These are phyloP conservation scores for Dipodomys stephensi DNA, from an alignment of 2,113 vertebrate species.

Conservation along the genomic window DNA sequence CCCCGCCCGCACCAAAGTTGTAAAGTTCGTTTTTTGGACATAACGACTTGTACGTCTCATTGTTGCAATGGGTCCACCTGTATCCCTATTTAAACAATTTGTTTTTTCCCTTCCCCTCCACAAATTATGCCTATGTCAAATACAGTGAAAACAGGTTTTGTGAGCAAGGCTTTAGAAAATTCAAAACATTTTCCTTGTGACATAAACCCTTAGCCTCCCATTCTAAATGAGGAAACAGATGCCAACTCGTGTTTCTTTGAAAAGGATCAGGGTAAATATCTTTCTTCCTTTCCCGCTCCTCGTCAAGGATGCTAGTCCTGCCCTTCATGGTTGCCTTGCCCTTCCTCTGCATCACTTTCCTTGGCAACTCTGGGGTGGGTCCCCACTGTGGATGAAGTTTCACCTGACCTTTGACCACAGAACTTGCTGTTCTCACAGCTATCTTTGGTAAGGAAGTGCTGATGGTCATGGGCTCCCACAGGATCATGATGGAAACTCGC, in stretches of 20 bases:
- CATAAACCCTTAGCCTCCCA: conserved; percentile 40
- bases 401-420: conserved; percentile 46
- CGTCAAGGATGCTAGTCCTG: not conserved
- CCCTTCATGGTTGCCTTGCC: not conserved
- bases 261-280: conserved; percentile 34
- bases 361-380: not conserved
- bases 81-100: no score
- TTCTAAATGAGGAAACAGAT: conserved; percentile 66
- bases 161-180: conserved; percentile 60
- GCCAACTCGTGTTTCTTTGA: conserved; percentile 50
- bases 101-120: no score
- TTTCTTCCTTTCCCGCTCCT: conserved; percentile 14
- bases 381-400: conserved; percentile 29
- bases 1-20: no score
- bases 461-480: conserved; percentile 28
- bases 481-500: conserved; percentile 2
- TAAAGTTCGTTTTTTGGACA: no score
- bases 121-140: no score
- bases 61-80: no score
- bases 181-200: conserved; percentile 66
- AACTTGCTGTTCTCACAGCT: conserved; percentile 33
- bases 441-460: conserved; percentile 65
- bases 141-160: not conserved
- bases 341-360: conserved; percentile 44
- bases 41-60: no score